Base-by-base conservation (phyloP, 2,113 vertebrate species). In the Eira barbara region DNA sequence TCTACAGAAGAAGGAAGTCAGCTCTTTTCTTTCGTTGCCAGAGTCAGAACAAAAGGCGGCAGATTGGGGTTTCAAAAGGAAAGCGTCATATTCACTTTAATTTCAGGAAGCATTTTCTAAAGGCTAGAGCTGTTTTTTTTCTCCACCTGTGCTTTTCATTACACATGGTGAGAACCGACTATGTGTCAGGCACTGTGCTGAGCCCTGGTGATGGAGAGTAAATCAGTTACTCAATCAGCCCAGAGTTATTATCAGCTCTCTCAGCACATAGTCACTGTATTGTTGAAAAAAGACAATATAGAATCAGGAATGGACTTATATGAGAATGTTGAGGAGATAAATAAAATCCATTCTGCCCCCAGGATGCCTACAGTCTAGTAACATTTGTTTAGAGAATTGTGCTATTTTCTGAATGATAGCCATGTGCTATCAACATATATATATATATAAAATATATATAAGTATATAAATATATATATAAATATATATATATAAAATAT, bases 1-100 rank as follows among this genome's bases (percentile, higher is more conserved):
- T 87, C 59, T 20, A 25, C 15, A 80, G 55, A 89, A 95, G 59
- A 57, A 95, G 34, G 42, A 83, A 94, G 55, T 63, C 39, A 71
- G 89, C 39, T 93, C 1, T 95, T 95, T 86, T 74, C 83, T 91
- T 69, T 76, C 42, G 55, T 63, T 91, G 31, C 52, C 88, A 31
- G 49, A 95, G 14, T 96, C 80, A 92, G 74, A 95, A 76, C 74
- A 87, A 74, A 94, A 92, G 89, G 36, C 90, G 69, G 63, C 14
- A 87, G 7, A 71, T 57, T 69, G 31, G 69, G 10, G 78, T 90
- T 96, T 84, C 52, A 45, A 39, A 97, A 82, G 17, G 59, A 87
- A 89, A 83, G 59, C n/a, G n/a, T 76, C 23, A 27, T 29, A 47
- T 57, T 87, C 29, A 69, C 8, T 80, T 80, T 34, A 94, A 2